Base-by-base conservation (phyloP, 2,797 vertebrate species). In the Cossypha dichroa region DNA sequence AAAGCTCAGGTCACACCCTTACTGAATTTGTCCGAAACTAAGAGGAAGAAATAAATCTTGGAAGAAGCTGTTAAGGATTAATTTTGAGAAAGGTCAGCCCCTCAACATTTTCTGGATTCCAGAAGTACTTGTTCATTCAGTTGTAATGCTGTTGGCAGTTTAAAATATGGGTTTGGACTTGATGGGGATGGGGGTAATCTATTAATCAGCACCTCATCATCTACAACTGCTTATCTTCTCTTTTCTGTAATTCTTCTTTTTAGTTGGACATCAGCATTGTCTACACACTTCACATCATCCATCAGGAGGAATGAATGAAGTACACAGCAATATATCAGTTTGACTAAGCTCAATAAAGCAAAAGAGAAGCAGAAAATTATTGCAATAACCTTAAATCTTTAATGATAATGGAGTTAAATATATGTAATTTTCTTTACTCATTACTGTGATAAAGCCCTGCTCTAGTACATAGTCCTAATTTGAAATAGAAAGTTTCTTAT, bases 131-230 rank as follows among this genome's bases (percentile, higher is more conserved):
- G 73, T 77, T 90, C 73, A 74, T 92, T 87, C 75, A 54, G 26
- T 86, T 85, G 73, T 76, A 76, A 31, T 90, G 67, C 66, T 79
- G 45, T 72, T 96, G 84, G 74, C 81, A 75, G 85, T 70, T 90
- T 96, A 93, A 97, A 97, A 96, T 92, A 96, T 93, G 87, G 59
- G 28, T 70, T 90, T 88, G 81, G 76, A 79, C 90, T 82, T 86
- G 69, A 33, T 72, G 45, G 72, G 81, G 66, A 80, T 60, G 48
- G 41, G 86, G 36, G 54, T 52, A 91, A 92, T 96, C 86, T 80
- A 49, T 94, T 96, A 94, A 96, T 93, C 88, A 93, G 79, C 73
- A 70, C 88, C 97, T 94, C 85, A 91, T 97, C 95, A 96, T 94
- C 54, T 96, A 69, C 91, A 96, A 72, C 63, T 92, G 77, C 94